Base-by-base conservation (phyloP, 53 echinoderm and acorn worm genomes). In the Hippasteria phrygiana region DNA sequence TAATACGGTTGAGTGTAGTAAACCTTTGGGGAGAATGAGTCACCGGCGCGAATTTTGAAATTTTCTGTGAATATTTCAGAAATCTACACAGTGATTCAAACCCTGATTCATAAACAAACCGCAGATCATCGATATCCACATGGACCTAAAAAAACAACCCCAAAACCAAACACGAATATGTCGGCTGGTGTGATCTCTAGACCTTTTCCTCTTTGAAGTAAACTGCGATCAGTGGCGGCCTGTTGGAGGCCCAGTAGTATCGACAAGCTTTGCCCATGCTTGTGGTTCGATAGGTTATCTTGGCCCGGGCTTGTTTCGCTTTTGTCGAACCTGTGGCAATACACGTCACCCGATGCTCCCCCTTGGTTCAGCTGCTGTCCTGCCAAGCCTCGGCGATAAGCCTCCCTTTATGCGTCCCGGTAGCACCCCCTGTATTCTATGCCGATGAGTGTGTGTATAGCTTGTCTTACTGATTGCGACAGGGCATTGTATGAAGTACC, bases 311-410 rank as follows among this genome's bases (percentile, higher is more conserved):
- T 48, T 82, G 82, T 82, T 82, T 66, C 14, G 82, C 82, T 82
- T 73, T 82, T 82, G 82, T 82, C 66, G 5, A 65, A 82, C 32
- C 63, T 82, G 42, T 82, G 38, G 82, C 66, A 79, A 79, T 79
- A 79, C 79, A 79, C 46, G 43, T 33, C 64, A 9, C 82, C 65
- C 45, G 27, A 66, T 82, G 66, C 32, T 66, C 45, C 64, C 51
- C 14, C 29, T 14, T 16, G 8, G 47, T 66, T 65, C 82, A 82
- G 82, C 82, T 82, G 82, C 65, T 56, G 22, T 38, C 59, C 59
- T 56, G 79, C 24, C 79, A n/a, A n/a, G 56, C 40, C 42, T 9
- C 18, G 40, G 56, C 27, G 56, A 79, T 55, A 66, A 63, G 41
- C 46, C n/a, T n/a, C 66, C 50, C 47, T 38, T 37, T 27, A 10